Percentiles rank a stretch among this genome's conserved stretches.
Evolutionary conservation across 2,797 vertebrate genomes (phyloP).

Genomic region (Cetoscarus ocellatus): DNA sequence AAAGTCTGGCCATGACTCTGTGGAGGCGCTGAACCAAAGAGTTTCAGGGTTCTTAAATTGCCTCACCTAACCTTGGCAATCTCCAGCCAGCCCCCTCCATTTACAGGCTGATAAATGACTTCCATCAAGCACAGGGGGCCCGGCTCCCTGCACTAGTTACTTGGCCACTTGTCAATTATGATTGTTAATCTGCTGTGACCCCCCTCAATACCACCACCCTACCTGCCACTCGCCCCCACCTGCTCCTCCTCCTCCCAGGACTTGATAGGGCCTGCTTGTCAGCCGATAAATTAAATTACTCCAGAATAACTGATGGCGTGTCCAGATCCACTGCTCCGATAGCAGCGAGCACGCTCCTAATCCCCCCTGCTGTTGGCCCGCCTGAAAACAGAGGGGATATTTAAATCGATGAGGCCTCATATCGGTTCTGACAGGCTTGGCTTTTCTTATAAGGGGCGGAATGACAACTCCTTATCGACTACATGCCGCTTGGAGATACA

Average conservation of each 20-base stretch:
- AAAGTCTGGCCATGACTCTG: slow-evolving; percentile 3
- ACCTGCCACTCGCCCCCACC: slow-evolving; percentile 1
- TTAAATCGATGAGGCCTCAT: slow-evolving; percentile 69
- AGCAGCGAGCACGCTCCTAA: slow-evolving; percentile 43
- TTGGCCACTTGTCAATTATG: slow-evolving; percentile 62
- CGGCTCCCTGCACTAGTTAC: slow-evolving; percentile 19
- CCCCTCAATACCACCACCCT: neutral
- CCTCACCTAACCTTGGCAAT: slow-evolving; percentile 1
- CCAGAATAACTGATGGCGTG: slow-evolving; percentile 67
- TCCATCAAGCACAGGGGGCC: slow-evolving; percentile 43
- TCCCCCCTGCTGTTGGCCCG: slow-evolving; percentile 52
- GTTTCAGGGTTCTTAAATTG: slow-evolving; percentile 6
- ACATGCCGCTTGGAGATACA: slow-evolving; percentile 18
- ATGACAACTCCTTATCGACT: slow-evolving; percentile 64
- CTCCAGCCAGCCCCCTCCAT: slow-evolving; percentile 39
- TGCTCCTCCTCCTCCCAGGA: slow-evolving; percentile 15
- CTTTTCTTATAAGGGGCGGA: slow-evolving; percentile 54
- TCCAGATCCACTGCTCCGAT: slow-evolving; percentile 48
- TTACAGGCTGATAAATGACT: slow-evolving; percentile 51
- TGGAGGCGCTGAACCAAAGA: slow-evolving; percentile 29
- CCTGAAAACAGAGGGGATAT: slow-evolving; percentile 49
- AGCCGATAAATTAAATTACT: slow-evolving; percentile 69
- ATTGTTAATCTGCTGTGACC: slow-evolving; percentile 62
- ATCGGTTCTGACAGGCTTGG: slow-evolving; percentile 69
- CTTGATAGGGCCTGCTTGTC: slow-evolving; percentile 52